phyloP scores from a whole-genome alignment of 2,113 vertebrate genomes.

The Drymodes brunneopygia region DNA sequence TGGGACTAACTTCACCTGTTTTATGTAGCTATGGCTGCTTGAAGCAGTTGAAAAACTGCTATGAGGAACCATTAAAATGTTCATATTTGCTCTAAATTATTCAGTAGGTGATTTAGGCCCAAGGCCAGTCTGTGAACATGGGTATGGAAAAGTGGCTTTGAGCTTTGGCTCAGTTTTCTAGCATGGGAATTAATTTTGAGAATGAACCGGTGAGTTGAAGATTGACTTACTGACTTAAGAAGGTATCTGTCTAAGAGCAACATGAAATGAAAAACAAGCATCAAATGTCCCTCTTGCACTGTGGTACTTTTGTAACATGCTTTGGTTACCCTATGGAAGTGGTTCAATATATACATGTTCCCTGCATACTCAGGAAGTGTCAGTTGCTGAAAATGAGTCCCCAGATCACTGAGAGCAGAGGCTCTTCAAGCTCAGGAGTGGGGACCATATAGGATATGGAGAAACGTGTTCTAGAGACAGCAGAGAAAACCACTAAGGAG shows the following conservation, averaged over 20 bases:
- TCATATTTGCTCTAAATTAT: conserved; percentile 1
- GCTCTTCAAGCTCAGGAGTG: background rate
- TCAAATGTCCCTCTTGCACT: background rate
- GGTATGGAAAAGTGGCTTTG: background rate
- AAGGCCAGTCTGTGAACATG: background rate
- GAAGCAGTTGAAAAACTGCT: background rate
- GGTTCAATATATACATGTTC: background rate
- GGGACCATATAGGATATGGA: background rate
- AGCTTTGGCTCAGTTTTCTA: background rate
- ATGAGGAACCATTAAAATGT: background rate
- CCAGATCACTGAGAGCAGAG: background rate
- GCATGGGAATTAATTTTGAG: background rate
- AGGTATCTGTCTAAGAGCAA: background rate
- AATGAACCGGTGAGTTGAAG: background rate
- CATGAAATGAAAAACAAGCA: background rate
- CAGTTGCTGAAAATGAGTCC: background rate
- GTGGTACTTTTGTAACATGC: background rate
- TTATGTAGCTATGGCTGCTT: background rate
- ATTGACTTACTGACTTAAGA: background rate
- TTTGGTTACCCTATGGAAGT: background rate
- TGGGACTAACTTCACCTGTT: background rate
- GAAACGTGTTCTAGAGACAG: background rate
- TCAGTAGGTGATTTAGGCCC: background rate
- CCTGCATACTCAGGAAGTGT: background rate
- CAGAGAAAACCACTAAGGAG: background rate